Base-by-base conservation (phyloP, 2,797 vertebrate species). In the Pangasius djambal region DNA sequence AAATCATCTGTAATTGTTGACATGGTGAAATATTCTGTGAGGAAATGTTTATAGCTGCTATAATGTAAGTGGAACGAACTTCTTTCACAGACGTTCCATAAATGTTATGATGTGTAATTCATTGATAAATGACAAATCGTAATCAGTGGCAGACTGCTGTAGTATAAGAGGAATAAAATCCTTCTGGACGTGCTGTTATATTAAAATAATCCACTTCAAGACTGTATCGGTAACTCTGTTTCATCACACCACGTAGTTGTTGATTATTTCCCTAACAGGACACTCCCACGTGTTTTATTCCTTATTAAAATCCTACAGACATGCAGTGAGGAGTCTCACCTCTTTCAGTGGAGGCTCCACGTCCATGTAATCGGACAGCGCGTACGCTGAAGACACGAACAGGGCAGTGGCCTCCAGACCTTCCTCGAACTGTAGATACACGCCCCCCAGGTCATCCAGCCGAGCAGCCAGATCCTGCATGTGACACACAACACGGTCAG, bases 391-490 rank as follows among this genome's bases (percentile, higher is more conserved):
- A 44, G 97, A 96, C 86, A 99, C 97, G 92, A 99, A 99, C 91
- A 98, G 92, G 0, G 98, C 98, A 0, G 98, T 99, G 0, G 97
- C 96, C 95, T 99, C 98, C 18, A 99, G 96, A 50, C 99, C 99
- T 94, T 99, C 99, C 92, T 99, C 99, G 94, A 99, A 99, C 92
- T 99, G 99, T 65, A 99, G 97, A 94, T 98, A 99, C 74, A 98
- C 91, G 10, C 98, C 98, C 37, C 99, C 99, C 9, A 99, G 94
- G 90, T 99, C 98, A 95, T 99, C 99, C 93, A 99, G 92, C 57
- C 98, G 98, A 87, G 98, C 98, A 0, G 98, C 98, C 89, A 99
- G 96, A 93, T 99, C 99, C 99, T 99, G 92, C 77, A 34, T 88
- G 50, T 20, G 79, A 83, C 1, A 63, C 28, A 87, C 31, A 86